phyloP scores from a whole-genome alignment of 2,797 vertebrate species.

The Microctenopoma steveboyesi region DNA sequence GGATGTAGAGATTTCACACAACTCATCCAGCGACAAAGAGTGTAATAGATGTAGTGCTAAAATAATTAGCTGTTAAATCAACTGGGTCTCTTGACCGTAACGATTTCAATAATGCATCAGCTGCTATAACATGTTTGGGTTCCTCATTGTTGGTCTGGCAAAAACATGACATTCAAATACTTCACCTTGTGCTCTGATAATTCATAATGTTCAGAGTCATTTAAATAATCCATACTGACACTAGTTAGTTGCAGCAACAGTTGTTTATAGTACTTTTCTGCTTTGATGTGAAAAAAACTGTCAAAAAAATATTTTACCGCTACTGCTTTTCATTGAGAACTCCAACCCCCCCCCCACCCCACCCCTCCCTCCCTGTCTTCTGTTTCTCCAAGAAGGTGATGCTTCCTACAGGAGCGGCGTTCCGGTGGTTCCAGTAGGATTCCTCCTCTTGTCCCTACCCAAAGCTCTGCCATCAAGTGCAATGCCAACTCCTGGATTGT shows the following conservation, averaged over 20 bases:
- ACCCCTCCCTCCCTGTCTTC: conserved; percentile 57
- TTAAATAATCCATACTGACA: neutral
- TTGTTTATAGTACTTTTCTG: neutral
- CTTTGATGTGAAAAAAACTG: conserved; percentile 9
- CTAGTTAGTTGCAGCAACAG: no score
- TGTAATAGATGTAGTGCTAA: conserved; percentile 11
- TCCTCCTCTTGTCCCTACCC: conserved; percentile 75
- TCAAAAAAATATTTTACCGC: conserved; percentile 10
- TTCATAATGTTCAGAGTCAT: neutral
- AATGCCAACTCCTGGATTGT: conserved; percentile 97
- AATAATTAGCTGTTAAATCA: conserved; percentile 23
- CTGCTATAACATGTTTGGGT: neutral
- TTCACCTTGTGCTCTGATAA: neutral
- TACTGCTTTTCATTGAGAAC: conserved; percentile 56
- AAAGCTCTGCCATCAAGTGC: conserved; percentile 96
- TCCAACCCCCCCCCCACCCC: conserved; percentile 19
- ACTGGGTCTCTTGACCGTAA: conserved; percentile 14
- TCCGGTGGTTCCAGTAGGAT: conserved; percentile 99
- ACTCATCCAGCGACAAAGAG: conserved; percentile 35
- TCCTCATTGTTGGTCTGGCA: neutral
- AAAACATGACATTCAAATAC: neutral
- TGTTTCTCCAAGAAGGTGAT: conserved; percentile 97
- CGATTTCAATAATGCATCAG: conserved; percentile 14
- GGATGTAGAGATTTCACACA: conserved; percentile 61
- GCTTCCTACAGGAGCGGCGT: conserved; percentile 98